Base-by-base conservation (phyloP, 1,140 invertebrate species). In the Helicoverpa zea region DNA sequence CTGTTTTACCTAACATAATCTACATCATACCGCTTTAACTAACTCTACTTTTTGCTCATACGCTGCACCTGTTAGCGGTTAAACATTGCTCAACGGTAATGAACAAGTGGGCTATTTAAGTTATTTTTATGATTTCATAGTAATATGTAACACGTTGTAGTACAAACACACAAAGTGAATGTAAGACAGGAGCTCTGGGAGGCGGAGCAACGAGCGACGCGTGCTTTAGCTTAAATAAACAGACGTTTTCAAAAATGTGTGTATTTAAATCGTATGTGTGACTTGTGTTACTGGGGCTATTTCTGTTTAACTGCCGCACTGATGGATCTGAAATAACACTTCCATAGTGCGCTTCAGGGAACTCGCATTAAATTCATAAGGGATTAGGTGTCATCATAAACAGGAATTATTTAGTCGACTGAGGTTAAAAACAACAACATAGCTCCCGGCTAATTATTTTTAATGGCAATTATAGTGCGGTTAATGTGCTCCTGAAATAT, bases 371-470 rank as follows among this genome's bases (percentile, higher is more conserved):
- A 83, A 93, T 94, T 94, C 90, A 94, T 94, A 92, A 86, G 92
- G 93, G 93, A 94, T 94, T 93, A 92, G 92, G 89, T 94, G 92
- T 95, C 94, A 93, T 94, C 94, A 94, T 95, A 95, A 95, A 95
- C 91, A 94, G 89, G 91, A 92, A 92, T 93, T 93, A 94, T 94
- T 94, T 92, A 93, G 89, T 91, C 93, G 88, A 90, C 87, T 93
- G 91, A 91, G 90, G 92, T 93, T 92, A 92, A 91, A 90, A 93
- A 89, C 90, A 93, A 93, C 89, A 92, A 87, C 84, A 84, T 85
- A 74, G 63, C 81, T 80, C 52, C 29, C 73, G 80, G 74, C 83
- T 86, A 86, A 89, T 83, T 83, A 61, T 80, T 76, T 82, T 79
- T 64, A 66, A 66, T 51, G 74, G 70, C 66, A 59, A 61, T 73